A percentile compares a stretch with the other conserved stretches of the same genome.
phyloP scores from a whole-genome alignment of 1,140 invertebrate genomes.

The Coptotermes formosanus region DNA sequence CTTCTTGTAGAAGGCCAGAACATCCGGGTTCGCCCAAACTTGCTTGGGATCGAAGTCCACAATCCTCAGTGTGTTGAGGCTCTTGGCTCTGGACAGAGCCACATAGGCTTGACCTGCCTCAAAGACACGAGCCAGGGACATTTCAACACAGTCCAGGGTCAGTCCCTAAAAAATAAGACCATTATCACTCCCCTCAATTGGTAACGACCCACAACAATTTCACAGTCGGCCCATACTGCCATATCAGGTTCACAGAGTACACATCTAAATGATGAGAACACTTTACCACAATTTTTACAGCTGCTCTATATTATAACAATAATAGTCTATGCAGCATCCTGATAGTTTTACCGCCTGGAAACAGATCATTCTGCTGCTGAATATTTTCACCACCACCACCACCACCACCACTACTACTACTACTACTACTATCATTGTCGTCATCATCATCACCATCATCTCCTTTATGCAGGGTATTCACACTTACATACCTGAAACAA shows the following conservation, averaged over 20 bases:
- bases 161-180: constrained; percentile 66
- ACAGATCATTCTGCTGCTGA: too few species aligned
- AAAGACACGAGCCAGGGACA: constrained; percentile 86
- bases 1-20: constrained; percentile 79
- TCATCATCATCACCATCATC: too few species aligned
- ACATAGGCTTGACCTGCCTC: constrained; percentile 96
- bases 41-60: constrained; percentile 83
- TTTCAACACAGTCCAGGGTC: constrained; percentile 93
- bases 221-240: not conserved
- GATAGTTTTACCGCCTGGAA: too few species aligned
- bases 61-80: constrained; percentile 77
- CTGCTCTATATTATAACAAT: too few species aligned
- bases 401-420: too few species aligned
- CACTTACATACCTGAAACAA: too few species aligned
- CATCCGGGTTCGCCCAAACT: constrained; percentile 85
- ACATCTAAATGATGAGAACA: too few species aligned
- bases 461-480: too few species aligned
- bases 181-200: not conserved
- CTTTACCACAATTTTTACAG: too few species aligned
- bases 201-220: not conserved
- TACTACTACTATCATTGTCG: too few species aligned
- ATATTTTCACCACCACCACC: too few species aligned
- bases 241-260: not conserved
- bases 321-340: too few species aligned
- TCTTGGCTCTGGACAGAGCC: constrained; percentile 87